phyloP scores from a whole-genome alignment of 2,113 vertebrate genomes.

The Argyrosomus japonicus region DNA sequence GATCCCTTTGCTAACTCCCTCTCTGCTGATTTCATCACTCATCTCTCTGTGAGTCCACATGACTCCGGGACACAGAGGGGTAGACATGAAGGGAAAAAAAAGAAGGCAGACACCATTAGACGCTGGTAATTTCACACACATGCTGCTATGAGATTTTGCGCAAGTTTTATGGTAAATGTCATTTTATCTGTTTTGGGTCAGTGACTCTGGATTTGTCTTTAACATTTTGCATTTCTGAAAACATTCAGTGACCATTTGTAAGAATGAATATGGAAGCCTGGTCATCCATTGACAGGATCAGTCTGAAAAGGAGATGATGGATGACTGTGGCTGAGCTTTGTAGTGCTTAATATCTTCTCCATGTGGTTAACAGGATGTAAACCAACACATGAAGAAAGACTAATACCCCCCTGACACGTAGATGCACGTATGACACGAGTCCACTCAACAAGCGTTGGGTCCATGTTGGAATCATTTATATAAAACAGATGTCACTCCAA shows the following conservation, averaged over 20 bases:
- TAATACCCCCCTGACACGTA: not conserved
- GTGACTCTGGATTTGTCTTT: not conserved
- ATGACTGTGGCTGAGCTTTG: not conserved
- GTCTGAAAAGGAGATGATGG: not conserved
- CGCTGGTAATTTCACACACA: slow-evolving; percentile 30
- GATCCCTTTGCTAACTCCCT: slow-evolving; percentile 68
- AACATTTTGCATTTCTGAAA: not conserved
- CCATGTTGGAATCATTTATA: not conserved
- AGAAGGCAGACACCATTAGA: slow-evolving; percentile 37
- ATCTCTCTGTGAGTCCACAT: slow-evolving; percentile 71
- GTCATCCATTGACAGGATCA: not conserved
- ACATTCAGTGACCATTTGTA: not conserved
- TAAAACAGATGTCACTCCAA: too few species aligned
- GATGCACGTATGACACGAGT: not conserved
- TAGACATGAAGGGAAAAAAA: slow-evolving; percentile 16
- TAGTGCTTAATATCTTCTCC: not conserved
- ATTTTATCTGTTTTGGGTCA: slow-evolving; percentile 1
- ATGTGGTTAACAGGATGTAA: not conserved
- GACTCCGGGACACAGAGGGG: slow-evolving; percentile 66
- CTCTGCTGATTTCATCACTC: slow-evolving; percentile 80
- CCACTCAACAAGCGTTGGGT: too few species aligned
- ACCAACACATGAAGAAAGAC: not conserved
- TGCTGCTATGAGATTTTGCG: slow-evolving; percentile 32
- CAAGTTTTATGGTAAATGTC: slow-evolving; percentile 19
- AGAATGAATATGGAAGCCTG: not conserved